Base-by-base conservation (phyloP, 1,140 invertebrate genomes). In the Zaprionus davidi region DNA sequence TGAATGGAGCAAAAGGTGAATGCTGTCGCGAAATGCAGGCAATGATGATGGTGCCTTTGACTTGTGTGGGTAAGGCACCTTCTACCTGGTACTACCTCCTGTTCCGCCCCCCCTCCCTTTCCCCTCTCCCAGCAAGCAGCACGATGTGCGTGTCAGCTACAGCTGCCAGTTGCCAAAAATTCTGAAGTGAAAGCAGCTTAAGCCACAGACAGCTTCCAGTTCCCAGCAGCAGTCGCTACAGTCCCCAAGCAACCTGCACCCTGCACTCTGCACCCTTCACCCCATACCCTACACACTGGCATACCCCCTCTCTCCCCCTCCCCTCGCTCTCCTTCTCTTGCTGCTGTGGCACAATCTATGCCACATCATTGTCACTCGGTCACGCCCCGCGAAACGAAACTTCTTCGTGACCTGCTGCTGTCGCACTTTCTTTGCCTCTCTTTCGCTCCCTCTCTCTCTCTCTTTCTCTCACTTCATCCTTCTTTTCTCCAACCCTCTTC, bases 301-400 rank as follows among this genome's bases (percentile, higher is more conserved):
- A n/a, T 44, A 17, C 41, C 15, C 3, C 6, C 24, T 34, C 2
- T 12, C 58, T 17, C 34, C 7, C 2, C 22, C 7, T 15, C 1
- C 24, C 1, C 24, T 34, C 17, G 31, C 22, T 26, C 5, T 13
- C 11, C 41, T 55, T 15, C 28, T 13, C 15, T 11, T 13, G 36
- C 20, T 17, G 31, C 20, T 69, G 28, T 56, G 71, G 65, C 68
- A 65, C 59, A 76, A 65, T 71, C 73, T 76, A 76, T 76, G 73
- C 68, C 73, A 76, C 68, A 71, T 76, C 73, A 71, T 76, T 76
- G 73, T 76, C 73, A 76, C 73, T 76, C 68, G 68, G 73, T 76
- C 60, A 66, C 68, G 73, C 55, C 55, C 49, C 67, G 53, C 72
- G 59, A 38, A 63, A 75, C 15, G 55, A 71, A 76, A 76, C 68